A percentile compares a stretch with the other conserved stretches of the same genome.
phyloP scores from a whole-genome alignment of 2,113 vertebrate genomes.

The Reinhardtius hippoglossoides region DNA sequence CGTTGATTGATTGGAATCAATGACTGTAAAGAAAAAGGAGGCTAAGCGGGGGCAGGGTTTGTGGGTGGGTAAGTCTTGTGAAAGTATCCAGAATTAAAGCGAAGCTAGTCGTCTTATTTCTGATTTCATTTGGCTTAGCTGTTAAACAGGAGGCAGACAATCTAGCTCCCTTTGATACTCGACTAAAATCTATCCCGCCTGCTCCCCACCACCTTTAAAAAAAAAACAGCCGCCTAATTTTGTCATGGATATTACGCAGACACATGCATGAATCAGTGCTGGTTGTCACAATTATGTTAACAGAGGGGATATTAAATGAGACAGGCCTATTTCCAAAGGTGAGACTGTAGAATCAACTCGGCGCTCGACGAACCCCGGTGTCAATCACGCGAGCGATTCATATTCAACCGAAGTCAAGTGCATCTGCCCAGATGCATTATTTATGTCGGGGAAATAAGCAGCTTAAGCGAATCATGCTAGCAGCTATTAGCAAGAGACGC shows the following conservation, averaged over 20 bases:
- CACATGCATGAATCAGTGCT: constrained; percentile 69
- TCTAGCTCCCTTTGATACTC: constrained; percentile 75
- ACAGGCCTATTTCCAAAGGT: constrained; percentile 81
- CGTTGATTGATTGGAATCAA: constrained; percentile 80
- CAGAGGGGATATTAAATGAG: constrained; percentile 78
- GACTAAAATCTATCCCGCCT: constrained; percentile 57
- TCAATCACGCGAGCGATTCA: constrained; percentile 78
- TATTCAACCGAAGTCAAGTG: constrained; percentile 81
- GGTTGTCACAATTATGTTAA: constrained; percentile 81
- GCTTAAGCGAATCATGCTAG: constrained; percentile 80
- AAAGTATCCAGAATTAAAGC: constrained; percentile 70
- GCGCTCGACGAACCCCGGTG: constrained; percentile 77
- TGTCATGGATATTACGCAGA: constrained; percentile 79
- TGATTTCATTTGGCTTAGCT: constrained; percentile 75
- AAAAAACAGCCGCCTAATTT: constrained; percentile 74
- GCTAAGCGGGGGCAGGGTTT: constrained; percentile 65
- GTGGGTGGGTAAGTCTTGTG: constrained; percentile 67
- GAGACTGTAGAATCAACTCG: constrained; percentile 74
- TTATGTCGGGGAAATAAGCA: constrained; percentile 83
- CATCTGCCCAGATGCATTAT: constrained; percentile 84
- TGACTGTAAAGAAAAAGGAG: constrained; percentile 61
- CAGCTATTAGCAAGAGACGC: constrained; percentile 84
- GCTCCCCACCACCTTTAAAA: constrained; percentile 3
- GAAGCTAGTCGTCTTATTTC: constrained; percentile 73
- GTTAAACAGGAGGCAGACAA: constrained; percentile 66